phyloP scores from a whole-genome alignment of 30 jellyfish, hydroid and myxozoan species.

The Cassiopea andromeda region DNA sequence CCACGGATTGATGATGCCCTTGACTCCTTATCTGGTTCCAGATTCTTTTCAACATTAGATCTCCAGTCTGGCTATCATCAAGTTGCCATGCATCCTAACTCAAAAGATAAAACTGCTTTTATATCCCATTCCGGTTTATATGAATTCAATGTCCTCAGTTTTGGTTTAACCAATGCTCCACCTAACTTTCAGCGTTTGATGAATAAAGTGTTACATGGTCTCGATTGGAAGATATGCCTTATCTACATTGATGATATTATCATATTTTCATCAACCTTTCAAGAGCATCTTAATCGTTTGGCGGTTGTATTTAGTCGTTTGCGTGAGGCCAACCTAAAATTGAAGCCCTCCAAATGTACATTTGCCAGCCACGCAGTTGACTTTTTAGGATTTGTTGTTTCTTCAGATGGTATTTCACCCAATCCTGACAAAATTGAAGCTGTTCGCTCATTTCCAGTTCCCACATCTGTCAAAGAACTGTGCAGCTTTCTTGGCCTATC shows the following conservation, averaged over 20 bases:
- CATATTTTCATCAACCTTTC: conserved; percentile 28
- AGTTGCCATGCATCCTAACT: conserved; percentile 41
- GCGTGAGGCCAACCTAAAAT: conserved; percentile 57
- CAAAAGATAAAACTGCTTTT: conserved; percentile 56
- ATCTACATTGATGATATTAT: conserved; percentile 56
- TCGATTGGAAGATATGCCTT: conserved; percentile 47
- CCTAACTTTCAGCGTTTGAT: conserved; percentile 55
- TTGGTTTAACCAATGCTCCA: conserved; percentile 63
- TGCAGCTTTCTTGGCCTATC: not conserved
- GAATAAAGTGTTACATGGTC: conserved; percentile 32
- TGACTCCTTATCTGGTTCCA: conserved; percentile 42
- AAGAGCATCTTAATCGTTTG: conserved; percentile 48
- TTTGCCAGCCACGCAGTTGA: conserved; percentile 53
- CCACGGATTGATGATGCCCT: conserved; percentile 56
- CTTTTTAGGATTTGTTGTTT: conserved; percentile 67
- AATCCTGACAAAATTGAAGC: conserved; percentile 51
- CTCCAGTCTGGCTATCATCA: conserved; percentile 56
- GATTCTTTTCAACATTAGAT: conserved; percentile 38
- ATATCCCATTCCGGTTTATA: conserved; percentile 44
- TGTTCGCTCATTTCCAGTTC: conserved; percentile 30
- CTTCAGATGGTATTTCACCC: conserved; percentile 62
- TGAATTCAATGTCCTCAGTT: conserved; percentile 55
- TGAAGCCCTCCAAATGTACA: conserved; percentile 62
- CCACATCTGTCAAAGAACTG: conserved; percentile 30
- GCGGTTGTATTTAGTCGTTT: conserved; percentile 50